These are phyloP conservation scores for Phalera bucephala DNA, from an alignment of 2,888 invertebrate species.

Conservation along the genomic window DNA sequence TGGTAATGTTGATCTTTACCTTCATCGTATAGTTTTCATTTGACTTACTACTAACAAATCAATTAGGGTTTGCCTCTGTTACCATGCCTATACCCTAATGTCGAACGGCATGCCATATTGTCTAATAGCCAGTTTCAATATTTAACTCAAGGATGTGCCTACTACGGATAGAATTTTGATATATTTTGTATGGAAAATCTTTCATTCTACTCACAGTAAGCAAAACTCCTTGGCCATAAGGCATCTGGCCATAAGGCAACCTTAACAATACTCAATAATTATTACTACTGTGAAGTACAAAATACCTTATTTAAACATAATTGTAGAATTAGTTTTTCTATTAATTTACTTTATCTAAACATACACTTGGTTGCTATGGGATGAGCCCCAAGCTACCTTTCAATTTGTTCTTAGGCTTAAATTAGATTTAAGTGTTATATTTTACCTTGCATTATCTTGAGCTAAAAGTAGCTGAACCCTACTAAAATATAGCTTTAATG, in stretches of 20 bases:
- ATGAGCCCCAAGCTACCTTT: slow-evolving; percentile 3
- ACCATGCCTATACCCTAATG: not conserved
- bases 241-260: slow-evolving; percentile 29
- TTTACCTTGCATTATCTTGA: slow-evolving; percentile 25
- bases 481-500: slow-evolving; percentile 37
- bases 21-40: no score
- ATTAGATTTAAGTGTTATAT: slow-evolving; percentile 32
- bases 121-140: no score
- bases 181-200: no score
- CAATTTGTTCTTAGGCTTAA: slow-evolving; percentile 22
- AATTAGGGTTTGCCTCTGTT: no score
- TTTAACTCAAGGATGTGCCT: no score
- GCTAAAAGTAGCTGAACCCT: slow-evolving; percentile 23
- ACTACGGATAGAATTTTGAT: no score
- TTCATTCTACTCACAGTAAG: no score
- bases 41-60: no score
- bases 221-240: no score
- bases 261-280: slow-evolving; percentile 52
- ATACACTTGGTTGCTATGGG: slow-evolving; percentile 17
- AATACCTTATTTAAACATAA: slow-evolving; percentile 16
- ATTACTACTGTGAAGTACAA: slow-evolving; percentile 52
- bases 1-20: no score
- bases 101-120: no score
- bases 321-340: slow-evolving; percentile 13
- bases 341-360: slow-evolving; percentile 13